Conservation (phyloP, 2,888 invertebrate species). For the Psococerastis gibbosa region DNA sequence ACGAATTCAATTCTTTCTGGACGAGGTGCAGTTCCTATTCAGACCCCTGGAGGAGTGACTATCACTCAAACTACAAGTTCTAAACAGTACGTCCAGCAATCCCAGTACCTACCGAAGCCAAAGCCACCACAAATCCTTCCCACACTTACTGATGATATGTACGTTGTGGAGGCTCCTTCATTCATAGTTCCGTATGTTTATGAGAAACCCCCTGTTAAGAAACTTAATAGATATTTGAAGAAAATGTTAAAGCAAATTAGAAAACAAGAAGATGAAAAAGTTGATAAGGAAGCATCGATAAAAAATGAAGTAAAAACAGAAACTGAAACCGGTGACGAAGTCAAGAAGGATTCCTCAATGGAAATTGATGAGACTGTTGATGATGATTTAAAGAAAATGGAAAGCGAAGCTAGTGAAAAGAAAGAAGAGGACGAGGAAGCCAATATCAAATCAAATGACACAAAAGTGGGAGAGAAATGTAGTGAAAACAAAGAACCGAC, state of each 20-base stretch:
- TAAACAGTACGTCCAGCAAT: too few species aligned
- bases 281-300: slow-evolving; percentile 20
- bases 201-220: slow-evolving; percentile 68
- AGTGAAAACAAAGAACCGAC: slow-evolving; percentile 14
- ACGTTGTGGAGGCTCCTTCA: slow-evolving; percentile 79
- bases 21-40: slow-evolving; percentile 34
- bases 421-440: slow-evolving; percentile 25
- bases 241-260: slow-evolving; percentile 36
- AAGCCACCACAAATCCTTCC: slow-evolving; percentile 44
- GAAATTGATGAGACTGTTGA: slow-evolving; percentile 19
- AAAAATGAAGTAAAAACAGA: slow-evolving; percentile 20
- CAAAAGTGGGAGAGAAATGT: slow-evolving; percentile 21
- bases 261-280: too few species aligned
- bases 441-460: slow-evolving; percentile 22
- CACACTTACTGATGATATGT: slow-evolving; percentile 78
- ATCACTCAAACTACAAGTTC: too few species aligned
- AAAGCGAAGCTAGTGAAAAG: too few species aligned
- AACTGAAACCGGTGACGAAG: slow-evolving; percentile 24
- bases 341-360: slow-evolving; percentile 19
- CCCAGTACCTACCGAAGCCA: not conserved
- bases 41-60: slow-evolving; percentile 13
- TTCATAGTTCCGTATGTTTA: slow-evolving; percentile 88
- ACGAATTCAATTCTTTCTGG: slow-evolving; percentile 50
- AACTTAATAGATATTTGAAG: slow-evolving; percentile 51
- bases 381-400: slow-evolving; percentile 14